Percentiles rank a stretch among this genome's conserved stretches.
Evolutionary conservation across 2,888 invertebrate species (phyloP).

Genomic region (Oithona nana): DNA sequence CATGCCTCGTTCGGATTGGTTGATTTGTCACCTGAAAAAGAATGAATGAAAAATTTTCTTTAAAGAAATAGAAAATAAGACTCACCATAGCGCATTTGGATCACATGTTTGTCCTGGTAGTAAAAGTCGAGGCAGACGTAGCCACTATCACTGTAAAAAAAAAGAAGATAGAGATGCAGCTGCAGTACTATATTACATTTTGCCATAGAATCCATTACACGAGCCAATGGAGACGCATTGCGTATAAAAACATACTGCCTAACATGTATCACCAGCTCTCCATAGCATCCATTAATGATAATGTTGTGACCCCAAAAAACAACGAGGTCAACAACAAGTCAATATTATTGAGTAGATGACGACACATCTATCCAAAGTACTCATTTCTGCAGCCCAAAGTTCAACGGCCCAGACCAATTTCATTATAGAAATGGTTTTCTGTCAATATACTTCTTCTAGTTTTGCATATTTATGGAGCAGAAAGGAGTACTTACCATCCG

Average conservation of each 20-base stretch:
- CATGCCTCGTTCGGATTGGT: constrained; percentile 14
- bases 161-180: constrained; percentile 17
- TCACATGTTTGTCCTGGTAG: constrained; percentile 46
- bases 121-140: constrained; percentile 57
- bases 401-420: too few relatives aligned
- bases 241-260: too few relatives aligned
- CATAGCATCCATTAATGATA: too few relatives aligned
- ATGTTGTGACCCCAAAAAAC: too few relatives aligned
- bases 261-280: too few relatives aligned
- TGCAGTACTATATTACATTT: neutral
- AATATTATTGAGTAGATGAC: too few relatives aligned
- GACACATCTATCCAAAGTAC: too few relatives aligned
- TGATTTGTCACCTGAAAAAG: constrained; percentile 3
- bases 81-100: constrained; percentile 27
- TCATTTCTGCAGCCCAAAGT: too few relatives aligned
- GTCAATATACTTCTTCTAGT: too few relatives aligned
- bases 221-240: neutral
- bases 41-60: neutral
- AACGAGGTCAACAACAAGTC: too few relatives aligned
- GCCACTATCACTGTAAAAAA: constrained; percentile 47
- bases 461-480: neutral
- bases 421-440: too few relatives aligned
- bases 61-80: neutral
- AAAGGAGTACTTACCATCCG: constrained; percentile 45
- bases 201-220: too few relatives aligned